phyloP scores from a whole-genome alignment of 2,888 invertebrate genomes.

The Panopea generosa region DNA sequence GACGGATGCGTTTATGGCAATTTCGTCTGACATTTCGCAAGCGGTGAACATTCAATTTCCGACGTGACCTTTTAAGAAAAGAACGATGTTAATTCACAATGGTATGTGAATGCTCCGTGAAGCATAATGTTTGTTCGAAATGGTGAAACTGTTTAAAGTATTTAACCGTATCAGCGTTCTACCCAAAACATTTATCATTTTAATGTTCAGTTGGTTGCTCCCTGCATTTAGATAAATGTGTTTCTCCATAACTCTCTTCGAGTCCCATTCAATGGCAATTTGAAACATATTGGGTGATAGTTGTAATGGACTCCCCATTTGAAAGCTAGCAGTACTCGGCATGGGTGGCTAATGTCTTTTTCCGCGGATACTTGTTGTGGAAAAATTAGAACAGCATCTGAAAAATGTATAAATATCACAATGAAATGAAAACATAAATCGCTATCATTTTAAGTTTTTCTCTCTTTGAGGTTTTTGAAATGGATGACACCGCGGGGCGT shows the following conservation, averaged over 20 bases:
- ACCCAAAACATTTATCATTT: slow-evolving; percentile 62
- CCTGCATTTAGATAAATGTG: slow-evolving; percentile 56
- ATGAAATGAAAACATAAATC: slow-evolving; percentile 39
- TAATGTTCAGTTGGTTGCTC: slow-evolving; percentile 50
- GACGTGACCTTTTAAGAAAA: slow-evolving; percentile 27
- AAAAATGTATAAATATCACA: slow-evolving; percentile 28
- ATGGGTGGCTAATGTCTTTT: slow-evolving; percentile 65
- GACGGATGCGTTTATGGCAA: slow-evolving; percentile 31
- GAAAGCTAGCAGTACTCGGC: slow-evolving; percentile 35
- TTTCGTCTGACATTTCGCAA: slow-evolving; percentile 37
- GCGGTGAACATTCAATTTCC: slow-evolving; percentile 15
- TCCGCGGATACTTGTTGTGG: slow-evolving; percentile 22
- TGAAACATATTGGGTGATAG: slow-evolving; percentile 63
- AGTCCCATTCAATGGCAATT: slow-evolving; percentile 54
- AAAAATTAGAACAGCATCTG: slow-evolving; percentile 28
- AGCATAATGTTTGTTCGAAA: slow-evolving; percentile 44
- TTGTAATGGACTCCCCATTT: slow-evolving; percentile 54
- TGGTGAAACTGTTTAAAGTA: slow-evolving; percentile 17
- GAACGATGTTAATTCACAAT: slow-evolving; percentile 33
- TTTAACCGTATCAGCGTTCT: slow-evolving; percentile 24
- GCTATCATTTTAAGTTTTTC: slow-evolving; percentile 23
- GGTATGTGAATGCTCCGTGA: slow-evolving; percentile 39
- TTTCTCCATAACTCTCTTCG: slow-evolving; percentile 46
- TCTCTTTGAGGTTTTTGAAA: slow-evolving; percentile 30
- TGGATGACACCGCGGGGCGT: slow-evolving; percentile 19